These are phyloP conservation scores for Eurypyga helias DNA, from an alignment of 2,113 vertebrate genomes.

Conservation along the genomic window DNA sequence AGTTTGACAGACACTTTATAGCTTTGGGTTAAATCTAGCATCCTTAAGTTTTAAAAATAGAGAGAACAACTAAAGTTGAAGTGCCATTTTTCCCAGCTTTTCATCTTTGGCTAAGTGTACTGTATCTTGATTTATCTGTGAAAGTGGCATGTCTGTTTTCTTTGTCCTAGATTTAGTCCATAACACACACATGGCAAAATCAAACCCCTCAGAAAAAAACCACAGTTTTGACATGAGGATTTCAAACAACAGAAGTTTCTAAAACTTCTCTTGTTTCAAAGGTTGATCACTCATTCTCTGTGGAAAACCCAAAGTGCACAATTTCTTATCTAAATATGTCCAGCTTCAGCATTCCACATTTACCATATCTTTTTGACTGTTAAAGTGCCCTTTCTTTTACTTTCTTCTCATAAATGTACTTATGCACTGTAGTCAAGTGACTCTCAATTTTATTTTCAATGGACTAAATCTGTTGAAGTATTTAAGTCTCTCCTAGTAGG, in stretches of 20 bases:
- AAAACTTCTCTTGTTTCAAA: neutral
- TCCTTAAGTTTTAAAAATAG: neutral
- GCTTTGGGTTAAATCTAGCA: conserved; percentile 16
- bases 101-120: neutral
- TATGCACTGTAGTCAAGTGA: neutral
- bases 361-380: neutral
- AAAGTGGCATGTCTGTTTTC: neutral
- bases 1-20: neutral
- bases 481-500: neutral
- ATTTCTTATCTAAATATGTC: neutral
- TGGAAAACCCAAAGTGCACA: neutral
- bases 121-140: neutral
- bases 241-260: neutral
- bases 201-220: neutral
- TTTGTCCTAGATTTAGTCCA: neutral
- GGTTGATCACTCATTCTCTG: neutral
- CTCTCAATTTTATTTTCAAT: neutral
- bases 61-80: neutral
- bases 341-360: neutral
- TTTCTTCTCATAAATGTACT: neutral
- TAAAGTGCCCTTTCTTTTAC: neutral
- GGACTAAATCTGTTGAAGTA: neutral
- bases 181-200: neutral
- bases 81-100: neutral
- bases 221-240: neutral